Evolutionary conservation across 2,113 vertebrate species (phyloP), one percentile per base, ranked within the genome.

Genomic region (Galemys pyrenaicus): DNA sequence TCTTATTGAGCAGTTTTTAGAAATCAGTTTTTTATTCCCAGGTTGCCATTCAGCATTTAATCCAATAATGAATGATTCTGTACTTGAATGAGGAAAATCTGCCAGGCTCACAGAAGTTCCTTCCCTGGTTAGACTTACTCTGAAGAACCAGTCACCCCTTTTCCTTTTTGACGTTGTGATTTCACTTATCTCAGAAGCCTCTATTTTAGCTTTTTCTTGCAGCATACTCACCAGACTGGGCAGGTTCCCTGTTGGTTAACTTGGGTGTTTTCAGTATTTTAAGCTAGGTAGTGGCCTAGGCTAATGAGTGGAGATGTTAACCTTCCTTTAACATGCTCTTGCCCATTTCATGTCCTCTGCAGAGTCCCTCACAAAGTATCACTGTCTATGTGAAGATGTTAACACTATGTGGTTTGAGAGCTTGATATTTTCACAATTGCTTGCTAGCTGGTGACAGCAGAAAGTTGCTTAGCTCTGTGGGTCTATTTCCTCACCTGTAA

Each of bases 401-500:
- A 30, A 75, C 22, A 16, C 1, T 7, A 19, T 58, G 28, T 82
- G 22, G 9, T 37, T n/a, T 84, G 54, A 60, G 32, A 73, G 51
- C 56, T 49, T 92, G 75, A 26, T 65, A 9, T 44, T 92, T 94
- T 74, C 37, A 26, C 75, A 46, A 9, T 35, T 85, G n/a, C 46
- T 88, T 46, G 9, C 44, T 56, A 77, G 71, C 13, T 73, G 20
- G 44, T 44, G 54, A n/a, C 73, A 93, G 7, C 3, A 3, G 56
- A 70, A 75, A 75, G 44, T 70, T 89, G 30, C 39, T 65, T 62
- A 35, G 30, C 2, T 78, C 46, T 41, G 1, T 75, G 9, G 17
- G 16, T 87, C 77, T 89, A 4, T 82, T 88, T 89, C 19, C 65
- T 89, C 22, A 46, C 62, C 35, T 81, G 49, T 79, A 93, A 89